Evolutionary conservation across 35 echinoderm and acorn worm species (phyloP).

Genomic region (Stichopus chloronotus): DNA sequence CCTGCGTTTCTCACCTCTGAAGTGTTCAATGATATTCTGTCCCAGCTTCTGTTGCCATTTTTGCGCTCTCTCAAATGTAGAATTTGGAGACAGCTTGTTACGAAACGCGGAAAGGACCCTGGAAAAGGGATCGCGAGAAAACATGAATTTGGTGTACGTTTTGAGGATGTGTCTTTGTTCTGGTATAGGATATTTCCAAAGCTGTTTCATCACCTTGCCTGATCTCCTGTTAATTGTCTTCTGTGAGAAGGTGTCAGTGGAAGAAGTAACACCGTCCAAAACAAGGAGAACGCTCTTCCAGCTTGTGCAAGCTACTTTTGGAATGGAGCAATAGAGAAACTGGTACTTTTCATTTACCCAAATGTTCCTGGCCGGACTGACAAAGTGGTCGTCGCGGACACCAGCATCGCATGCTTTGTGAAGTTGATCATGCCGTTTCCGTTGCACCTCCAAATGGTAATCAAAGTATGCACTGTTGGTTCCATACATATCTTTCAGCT

Average conservation of each 20-base stretch:
- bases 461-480: constrained; percentile 23
- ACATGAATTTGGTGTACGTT: constrained; percentile 95
- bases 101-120: constrained; percentile 85
- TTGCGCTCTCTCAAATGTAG: constrained; percentile 66
- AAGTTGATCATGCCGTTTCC: constrained; percentile 20
- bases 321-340: constrained; percentile 85
- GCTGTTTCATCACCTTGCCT: constrained; percentile 50
- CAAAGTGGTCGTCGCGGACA: background rate
- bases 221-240: constrained; percentile 70
- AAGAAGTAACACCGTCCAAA: constrained; percentile 57
- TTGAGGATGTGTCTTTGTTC: constrained; percentile 64
- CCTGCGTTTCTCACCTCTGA: background rate
- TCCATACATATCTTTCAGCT: background rate
- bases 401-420: background rate
- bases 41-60: constrained; percentile 76
- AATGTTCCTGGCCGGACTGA: background rate
- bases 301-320: constrained; percentile 90
- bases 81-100: constrained; percentile 86
- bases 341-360: constrained; percentile 85
- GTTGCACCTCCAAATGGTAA: background rate
- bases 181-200: constrained; percentile 40
- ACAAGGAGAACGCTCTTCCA: constrained; percentile 95
- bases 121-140: constrained; percentile 86
- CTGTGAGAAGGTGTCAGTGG: constrained; percentile 66
- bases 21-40: constrained; percentile 56